A percentile compares a stretch with the other conserved stretches of the same genome.
phyloP scores from a whole-genome alignment of 1,140 invertebrate genomes.

The Bombus affinis region DNA sequence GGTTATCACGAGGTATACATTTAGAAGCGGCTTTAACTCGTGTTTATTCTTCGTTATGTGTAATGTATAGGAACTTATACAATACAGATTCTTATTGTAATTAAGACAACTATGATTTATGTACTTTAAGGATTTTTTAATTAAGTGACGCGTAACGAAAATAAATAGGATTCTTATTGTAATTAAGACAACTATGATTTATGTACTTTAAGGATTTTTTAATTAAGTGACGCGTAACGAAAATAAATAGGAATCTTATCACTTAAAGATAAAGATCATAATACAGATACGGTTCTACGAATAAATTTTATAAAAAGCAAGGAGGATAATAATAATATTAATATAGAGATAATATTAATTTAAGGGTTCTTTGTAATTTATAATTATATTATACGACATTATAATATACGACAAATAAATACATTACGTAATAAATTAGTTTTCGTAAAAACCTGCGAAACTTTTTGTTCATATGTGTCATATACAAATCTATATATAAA shows the following conservation, averaged over 20 bases:
- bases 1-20: constrained; percentile 43
- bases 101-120: neutral
- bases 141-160: constrained; percentile 45
- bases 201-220: constrained; percentile 28
- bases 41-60: constrained; percentile 40
- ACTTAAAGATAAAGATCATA: constrained; percentile 39
- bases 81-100: neutral
- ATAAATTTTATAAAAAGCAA: constrained; percentile 3
- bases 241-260: constrained; percentile 40
- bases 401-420: constrained; percentile 63
- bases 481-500: too few relatives aligned
- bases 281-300: constrained; percentile 44
- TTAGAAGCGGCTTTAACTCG: constrained; percentile 26
- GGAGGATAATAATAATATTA: constrained; percentile 22
- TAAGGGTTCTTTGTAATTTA: constrained; percentile 69
- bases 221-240: constrained; percentile 47
- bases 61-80: constrained; percentile 23
- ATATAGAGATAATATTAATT: constrained; percentile 32
- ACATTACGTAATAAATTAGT: constrained; percentile 67
- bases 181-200: neutral
- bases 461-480: constrained; percentile 6
- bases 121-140: constrained; percentile 33
- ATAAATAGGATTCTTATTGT: constrained; percentile 37
- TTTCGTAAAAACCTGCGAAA: neutral
- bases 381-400: constrained; percentile 53